These are phyloP conservation scores for Hormiphora californensis DNA, from an alignment of 37 sponge, comb jelly and placozoan species.

Conservation along the genomic window DNA sequence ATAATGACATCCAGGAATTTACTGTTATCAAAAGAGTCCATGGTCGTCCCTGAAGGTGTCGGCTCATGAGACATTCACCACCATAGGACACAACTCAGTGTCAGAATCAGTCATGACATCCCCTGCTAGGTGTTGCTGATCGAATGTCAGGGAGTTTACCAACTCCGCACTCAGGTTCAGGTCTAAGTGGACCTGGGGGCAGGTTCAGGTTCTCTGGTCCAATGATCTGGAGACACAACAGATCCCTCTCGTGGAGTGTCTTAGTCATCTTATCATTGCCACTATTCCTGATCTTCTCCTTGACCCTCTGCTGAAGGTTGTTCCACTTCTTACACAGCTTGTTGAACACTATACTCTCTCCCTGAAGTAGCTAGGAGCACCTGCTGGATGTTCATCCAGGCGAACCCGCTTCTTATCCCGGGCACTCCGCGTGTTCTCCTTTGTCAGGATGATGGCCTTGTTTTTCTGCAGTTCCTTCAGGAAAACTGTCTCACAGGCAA, in stretches of 20 bases:
- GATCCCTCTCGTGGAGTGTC: slow-evolving; percentile 10
- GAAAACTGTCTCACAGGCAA: slow-evolving; percentile 12
- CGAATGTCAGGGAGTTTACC: background rate
- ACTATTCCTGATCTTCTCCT: slow-evolving; percentile 11
- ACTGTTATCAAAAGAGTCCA: background rate
- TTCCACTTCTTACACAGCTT: slow-evolving; percentile 48
- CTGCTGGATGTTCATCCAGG: slow-evolving; percentile 8
- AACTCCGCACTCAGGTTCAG: background rate
- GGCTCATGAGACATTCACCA: background rate
- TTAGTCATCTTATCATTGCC: background rate
- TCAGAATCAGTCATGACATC: no score
- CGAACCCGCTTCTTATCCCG: background rate
- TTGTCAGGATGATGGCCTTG: background rate
- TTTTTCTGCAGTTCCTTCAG: slow-evolving; percentile 40
- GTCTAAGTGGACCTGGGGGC: background rate
- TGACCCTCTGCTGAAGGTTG: slow-evolving; percentile 38
- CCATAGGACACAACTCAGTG: slow-evolving; percentile 4
- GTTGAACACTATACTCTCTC: slow-evolving; percentile 27
- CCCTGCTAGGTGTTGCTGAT: no score
- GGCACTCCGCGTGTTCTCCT: slow-evolving; percentile 42
- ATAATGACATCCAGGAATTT: background rate
- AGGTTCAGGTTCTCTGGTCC: slow-evolving; percentile 17
- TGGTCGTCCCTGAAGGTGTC: no score
- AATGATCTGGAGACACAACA: slow-evolving; percentile 39
- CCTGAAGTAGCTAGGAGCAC: background rate